Conservation (phyloP, 2,113 vertebrate genomes). For the Lamprotornis superbus region DNA sequence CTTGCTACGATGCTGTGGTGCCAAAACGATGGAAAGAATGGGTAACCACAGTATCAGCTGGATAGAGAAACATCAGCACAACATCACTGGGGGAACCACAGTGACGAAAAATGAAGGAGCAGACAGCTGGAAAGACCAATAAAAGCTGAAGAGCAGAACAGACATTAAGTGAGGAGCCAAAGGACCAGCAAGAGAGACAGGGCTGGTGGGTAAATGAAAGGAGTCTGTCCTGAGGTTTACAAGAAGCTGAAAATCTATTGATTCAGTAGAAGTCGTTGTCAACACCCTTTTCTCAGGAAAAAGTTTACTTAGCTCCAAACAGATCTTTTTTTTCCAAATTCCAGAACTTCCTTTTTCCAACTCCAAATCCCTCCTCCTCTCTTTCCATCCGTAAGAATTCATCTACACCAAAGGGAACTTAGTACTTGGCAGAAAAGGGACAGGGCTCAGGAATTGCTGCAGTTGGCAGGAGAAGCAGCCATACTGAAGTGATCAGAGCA, state of each 20-base stretch:
- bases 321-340: background rate
- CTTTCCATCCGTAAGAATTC: background rate
- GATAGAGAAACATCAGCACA: background rate
- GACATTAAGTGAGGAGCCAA: background rate
- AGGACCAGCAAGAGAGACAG: background rate
- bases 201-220: background rate
- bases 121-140: background rate
- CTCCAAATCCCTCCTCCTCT: background rate
- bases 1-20: rapidly evolving
- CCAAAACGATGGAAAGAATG: background rate
- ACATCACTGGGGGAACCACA: background rate
- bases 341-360: background rate
- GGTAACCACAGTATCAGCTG: background rate
- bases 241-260: background rate
- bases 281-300: background rate
- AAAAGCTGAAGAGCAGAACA: background rate
- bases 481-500: background rate
- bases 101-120: background rate
- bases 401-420: background rate
- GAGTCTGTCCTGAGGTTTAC: background rate
- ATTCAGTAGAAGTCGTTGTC: background rate
- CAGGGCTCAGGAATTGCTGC: background rate
- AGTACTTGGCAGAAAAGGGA: background rate
- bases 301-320: background rate
- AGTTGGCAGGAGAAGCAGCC: background rate